Base-by-base conservation (phyloP, 2,113 vertebrate species). In the Mugil cephalus region DNA sequence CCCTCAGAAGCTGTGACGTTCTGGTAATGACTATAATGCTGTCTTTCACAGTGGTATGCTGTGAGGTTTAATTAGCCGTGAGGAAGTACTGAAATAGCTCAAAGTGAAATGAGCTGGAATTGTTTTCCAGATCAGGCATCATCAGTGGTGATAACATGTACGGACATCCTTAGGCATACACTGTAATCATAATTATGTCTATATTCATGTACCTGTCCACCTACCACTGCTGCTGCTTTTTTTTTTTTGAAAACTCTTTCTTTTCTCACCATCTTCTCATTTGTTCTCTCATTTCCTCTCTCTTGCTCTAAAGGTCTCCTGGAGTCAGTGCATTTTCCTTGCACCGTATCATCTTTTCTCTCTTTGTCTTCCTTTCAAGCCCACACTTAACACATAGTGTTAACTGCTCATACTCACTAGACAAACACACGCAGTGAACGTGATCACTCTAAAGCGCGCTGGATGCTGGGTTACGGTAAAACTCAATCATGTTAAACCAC, bases 11-110 rank as follows among this genome's bases (percentile, higher is more conserved):
- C 10, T 48, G 53, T 65, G 14, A 56, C 48, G 39, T 36, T 63
- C 24, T 13, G 11, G 8, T 21, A 13, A 39, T 69, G 35, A 47
- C 0, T 0, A 9, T 61, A n/a, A 56, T 18, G 58, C 42, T 61
- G 30, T 35, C 17, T 24, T 58, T 45, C 36, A 6, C 21, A 51
- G n/a, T 14, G 53, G 9, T 46, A 42, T 13, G 53, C 45, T 61
- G 53, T 67, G 64, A 52, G 53, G 56, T 67, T 68, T 79, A 82
- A 86, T 82, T 79, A 51, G n/a, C 67, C 52, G 17, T 64, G 62
- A 69, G 73, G 42, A 56, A 11, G 24, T 11, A 30, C 42, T 15
- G 43, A 51, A 74, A 63, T 50, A 39, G 43, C 19, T 50, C 13
- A 51, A 68, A 24, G 46, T 14, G 52, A 67, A 78, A 78, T 63